A percentile compares a stretch with the other conserved stretches of the same genome.
Evolutionary conservation across 1,140 invertebrate genomes (phyloP).

Genomic region (Drosophila carrolli): DNA sequence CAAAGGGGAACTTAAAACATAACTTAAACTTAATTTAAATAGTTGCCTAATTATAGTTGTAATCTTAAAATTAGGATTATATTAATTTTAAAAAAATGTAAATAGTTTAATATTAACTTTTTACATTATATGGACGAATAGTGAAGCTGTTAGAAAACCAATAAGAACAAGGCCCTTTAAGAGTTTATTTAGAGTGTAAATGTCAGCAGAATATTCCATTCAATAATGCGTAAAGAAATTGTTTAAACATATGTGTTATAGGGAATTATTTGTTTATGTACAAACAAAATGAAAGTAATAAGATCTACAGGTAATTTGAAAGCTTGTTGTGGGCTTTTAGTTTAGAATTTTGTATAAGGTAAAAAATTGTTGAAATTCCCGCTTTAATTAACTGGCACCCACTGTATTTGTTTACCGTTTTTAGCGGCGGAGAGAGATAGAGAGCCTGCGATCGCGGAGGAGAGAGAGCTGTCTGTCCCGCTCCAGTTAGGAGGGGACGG

Average conservation of each 20-base stretch:
- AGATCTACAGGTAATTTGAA: background rate
- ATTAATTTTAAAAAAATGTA: too few relatives aligned
- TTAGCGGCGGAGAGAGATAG: background rate
- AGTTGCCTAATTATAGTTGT: too few relatives aligned
- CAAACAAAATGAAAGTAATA: background rate
- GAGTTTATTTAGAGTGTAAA: background rate
- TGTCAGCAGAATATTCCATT: too few relatives aligned
- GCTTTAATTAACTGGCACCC: background rate
- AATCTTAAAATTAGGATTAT: too few relatives aligned
- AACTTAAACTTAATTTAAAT: too few relatives aligned
- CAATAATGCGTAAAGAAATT: background rate
- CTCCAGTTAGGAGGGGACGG: background rate
- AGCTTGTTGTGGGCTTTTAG: background rate
- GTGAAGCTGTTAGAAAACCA: background rate
- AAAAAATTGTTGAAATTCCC: background rate
- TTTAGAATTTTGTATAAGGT: background rate
- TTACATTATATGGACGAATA: background rate
- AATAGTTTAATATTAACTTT: too few relatives aligned
- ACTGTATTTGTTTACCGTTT: conserved; percentile 44
- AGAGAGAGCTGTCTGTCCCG: conserved; percentile 7
- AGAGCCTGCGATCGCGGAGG: conserved; percentile 18
- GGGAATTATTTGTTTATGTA: background rate
- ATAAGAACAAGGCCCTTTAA: background rate
- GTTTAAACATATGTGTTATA: background rate
- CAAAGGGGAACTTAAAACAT: too few relatives aligned